Base-by-base conservation (phyloP, 2,888 invertebrate genomes). In the Agrochola lychnidis region DNA sequence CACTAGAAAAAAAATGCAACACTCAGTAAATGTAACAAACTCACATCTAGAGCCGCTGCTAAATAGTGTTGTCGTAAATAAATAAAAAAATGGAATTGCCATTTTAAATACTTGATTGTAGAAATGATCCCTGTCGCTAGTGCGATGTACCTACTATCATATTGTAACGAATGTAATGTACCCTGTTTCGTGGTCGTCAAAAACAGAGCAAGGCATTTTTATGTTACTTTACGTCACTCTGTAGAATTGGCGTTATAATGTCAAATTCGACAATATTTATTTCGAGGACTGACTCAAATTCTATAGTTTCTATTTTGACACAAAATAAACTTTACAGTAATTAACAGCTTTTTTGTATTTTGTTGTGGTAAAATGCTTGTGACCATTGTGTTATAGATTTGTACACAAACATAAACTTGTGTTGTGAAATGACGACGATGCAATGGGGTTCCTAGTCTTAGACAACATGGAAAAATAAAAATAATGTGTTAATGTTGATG, bases 401-500 rank as follows among this genome's bases (percentile, higher is more conserved):
- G 30, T n/a, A 45, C 16, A 19, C 25, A 30, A 56, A 42, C 12
- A 16, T 22, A 16, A 69, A 42, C 5, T 66, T 40, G 12, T 40
- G 40, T 69, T 57, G 53, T 67, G 22, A 40, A 75, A 66, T 70
- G 79, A 76, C 76, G 87, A 81, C 81, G 36, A 79, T 81, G 77
- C 40, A 42, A 84, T 82, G 81, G 87, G 88, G 88, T 87, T 73
- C 53, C 61, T 89, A 89, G 88, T 79, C 30, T 80, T 90, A 91
- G 88, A 79, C 56, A 70, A 81, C 75, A 84, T 82, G 82, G 76
- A 59, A 73, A 86, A 87, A 85, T 84, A 90, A 89, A 91, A 89
- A 79, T 85, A 91, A 85, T 78, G 89, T 91, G 92, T 92, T 91
- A 87, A 91, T 87, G 93, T 92, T 92, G 88, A 81, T 9, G 72